Percentiles rank a stretch among this genome's conserved stretches.
Conservation (phyloP, 2,888 invertebrate genomes). For the Ferrisia virgata region DNA sequence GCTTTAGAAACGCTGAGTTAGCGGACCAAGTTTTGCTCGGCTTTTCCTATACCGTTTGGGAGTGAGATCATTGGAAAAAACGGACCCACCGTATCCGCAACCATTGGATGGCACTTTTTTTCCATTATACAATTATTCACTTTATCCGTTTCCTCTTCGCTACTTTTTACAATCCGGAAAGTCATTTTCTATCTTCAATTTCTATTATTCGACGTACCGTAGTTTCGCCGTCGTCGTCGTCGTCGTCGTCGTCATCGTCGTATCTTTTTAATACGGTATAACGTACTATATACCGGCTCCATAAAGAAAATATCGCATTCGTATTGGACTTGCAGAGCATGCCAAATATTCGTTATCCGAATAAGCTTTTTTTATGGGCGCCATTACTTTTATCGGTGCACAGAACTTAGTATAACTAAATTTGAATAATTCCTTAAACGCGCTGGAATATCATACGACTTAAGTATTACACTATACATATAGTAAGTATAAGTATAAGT, state of each 20-base stretch:
- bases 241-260: too few relatives aligned
- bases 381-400: slow-evolving; percentile 31
- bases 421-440: slow-evolving; percentile 37
- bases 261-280: slow-evolving; percentile 32
- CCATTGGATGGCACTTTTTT: slow-evolving; percentile 39
- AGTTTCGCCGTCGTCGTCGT: not conserved
- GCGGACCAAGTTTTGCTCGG: slow-evolving; percentile 38
- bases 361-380: slow-evolving; percentile 38
- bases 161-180: slow-evolving; percentile 45
- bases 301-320: slow-evolving; percentile 31
- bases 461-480: not conserved
- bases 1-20: slow-evolving; percentile 44
- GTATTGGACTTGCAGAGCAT: slow-evolving; percentile 33
- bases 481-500: too few relatives aligned
- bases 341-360: slow-evolving; percentile 31
- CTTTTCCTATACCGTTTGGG: not conserved
- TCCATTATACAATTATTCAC: slow-evolving; percentile 45
- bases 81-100: slow-evolving; percentile 42
- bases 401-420: slow-evolving; percentile 36
- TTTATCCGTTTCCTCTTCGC: slow-evolving; percentile 45
- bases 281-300: slow-evolving; percentile 4
- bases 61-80: slow-evolving; percentile 37
- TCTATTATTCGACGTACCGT: slow-evolving; percentile 43
- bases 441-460: not conserved
- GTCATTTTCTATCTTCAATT: slow-evolving; percentile 43